These are phyloP conservation scores for Oreotrochilus melanogaster DNA, from an alignment of 2,113 vertebrate species.

Conservation along the genomic window DNA sequence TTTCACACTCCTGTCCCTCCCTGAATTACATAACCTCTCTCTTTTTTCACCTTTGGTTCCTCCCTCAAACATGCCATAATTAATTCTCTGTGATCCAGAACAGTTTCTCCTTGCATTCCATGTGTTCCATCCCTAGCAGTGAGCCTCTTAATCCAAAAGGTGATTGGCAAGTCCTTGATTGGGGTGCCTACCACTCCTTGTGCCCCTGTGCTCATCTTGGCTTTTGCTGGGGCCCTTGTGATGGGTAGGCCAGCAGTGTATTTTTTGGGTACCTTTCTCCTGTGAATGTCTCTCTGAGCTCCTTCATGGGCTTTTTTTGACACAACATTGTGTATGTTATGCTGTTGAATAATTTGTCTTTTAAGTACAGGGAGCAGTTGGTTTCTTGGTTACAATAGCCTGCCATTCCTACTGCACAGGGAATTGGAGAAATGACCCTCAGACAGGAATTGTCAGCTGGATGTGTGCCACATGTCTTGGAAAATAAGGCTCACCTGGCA, in stretches of 20 bases:
- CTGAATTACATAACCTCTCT: not conserved
- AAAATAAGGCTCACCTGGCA: not conserved
- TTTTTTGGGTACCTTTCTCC: not conserved
- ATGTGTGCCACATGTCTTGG: not conserved
- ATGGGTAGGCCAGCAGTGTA: not conserved
- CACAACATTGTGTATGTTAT: not conserved
- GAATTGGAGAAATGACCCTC: not conserved
- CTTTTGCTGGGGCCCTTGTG: not conserved
- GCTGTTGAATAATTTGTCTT: not conserved
- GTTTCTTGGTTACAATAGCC: not conserved
- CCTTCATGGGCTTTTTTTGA: not conserved
- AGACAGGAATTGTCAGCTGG: not conserved
- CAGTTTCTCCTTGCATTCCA: not conserved
- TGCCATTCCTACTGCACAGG: not conserved
- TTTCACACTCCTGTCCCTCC: not conserved
- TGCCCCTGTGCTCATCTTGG: not conserved
- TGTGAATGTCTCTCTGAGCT: not conserved
- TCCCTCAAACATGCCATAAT: not conserved
- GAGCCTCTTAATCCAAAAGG: not conserved
- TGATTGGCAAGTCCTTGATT: not conserved
- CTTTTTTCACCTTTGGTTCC: not conserved
- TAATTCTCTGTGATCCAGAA: not conserved
- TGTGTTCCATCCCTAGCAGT: not conserved
- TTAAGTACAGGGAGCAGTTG: not conserved
- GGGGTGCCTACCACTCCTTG: not conserved